phyloP scores from a whole-genome alignment of 1,140 invertebrate species.

The Philaenus spumarius region DNA sequence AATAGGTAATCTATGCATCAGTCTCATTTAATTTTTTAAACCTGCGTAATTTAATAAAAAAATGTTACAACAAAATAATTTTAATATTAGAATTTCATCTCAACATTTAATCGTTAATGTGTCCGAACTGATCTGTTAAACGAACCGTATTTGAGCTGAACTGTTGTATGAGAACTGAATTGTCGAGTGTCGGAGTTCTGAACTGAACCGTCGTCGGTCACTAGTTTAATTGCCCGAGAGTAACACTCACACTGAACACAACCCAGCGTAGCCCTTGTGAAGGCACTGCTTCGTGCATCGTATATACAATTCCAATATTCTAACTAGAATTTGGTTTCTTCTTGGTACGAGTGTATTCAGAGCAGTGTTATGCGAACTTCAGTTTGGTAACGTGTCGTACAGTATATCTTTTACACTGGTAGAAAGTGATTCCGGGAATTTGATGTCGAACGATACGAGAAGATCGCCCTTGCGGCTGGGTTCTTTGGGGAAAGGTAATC shows the following conservation, averaged over 20 bases:
- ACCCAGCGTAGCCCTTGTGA: background rate
- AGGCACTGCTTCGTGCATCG: background rate
- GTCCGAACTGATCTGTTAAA: too few species aligned
- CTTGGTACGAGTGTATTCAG: background rate
- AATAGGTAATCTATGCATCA: too few species aligned
- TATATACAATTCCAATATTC: conserved; percentile 3
- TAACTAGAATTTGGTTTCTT: conserved; percentile 4
- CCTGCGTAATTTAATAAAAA: too few species aligned
- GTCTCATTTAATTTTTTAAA: too few species aligned
- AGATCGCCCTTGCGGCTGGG: conserved; percentile 86
- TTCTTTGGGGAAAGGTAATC: conserved; percentile 93
- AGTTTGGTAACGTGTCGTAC: conserved; percentile 70
- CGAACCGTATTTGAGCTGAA: too few species aligned
- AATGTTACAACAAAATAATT: too few species aligned
- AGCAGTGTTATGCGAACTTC: conserved; percentile 1
- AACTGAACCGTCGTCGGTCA: too few species aligned
- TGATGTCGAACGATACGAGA: conserved; percentile 93
- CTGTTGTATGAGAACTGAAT: too few species aligned
- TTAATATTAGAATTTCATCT: too few species aligned
- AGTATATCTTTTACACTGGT: conserved; percentile 83
- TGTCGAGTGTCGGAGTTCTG: too few species aligned
- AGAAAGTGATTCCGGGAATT: conserved; percentile 85
- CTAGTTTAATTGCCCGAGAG: background rate
- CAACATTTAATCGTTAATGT: too few species aligned
- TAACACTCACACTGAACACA: conserved; percentile 1